Evolutionary conservation across 2,797 vertebrate species (phyloP), one percentile per base, ranked within the genome.

Genomic region (Jordanella pulchra): DNA sequence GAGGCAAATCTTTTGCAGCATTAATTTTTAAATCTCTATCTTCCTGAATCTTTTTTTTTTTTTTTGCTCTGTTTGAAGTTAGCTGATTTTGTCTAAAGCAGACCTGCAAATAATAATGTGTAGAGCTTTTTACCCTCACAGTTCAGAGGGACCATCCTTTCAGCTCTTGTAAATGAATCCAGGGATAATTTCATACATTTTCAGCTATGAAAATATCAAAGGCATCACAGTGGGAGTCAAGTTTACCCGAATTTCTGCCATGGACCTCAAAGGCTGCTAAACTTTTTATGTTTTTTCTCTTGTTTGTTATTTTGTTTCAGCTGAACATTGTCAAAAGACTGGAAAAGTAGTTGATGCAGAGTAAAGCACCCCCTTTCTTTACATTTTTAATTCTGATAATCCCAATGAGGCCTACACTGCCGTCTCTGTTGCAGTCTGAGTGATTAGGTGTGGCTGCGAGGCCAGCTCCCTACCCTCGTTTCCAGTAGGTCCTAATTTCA

Each of bases 381-480:
- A 86, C 85, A 84, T 88, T 83, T 75, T 87, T 87, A 85, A 91
- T 92, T 92, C 87, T 30, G 73, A 71, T 79, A 82, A 76, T 93
- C 93, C 93, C 93, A 72, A 86, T 53, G 80, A 93, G 92, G 86
- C 76, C 55, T 67, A 86, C 67, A 79, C 85, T 83, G 86, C 87
- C 90, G 86, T 90, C 89, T 92, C 87, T 89, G 84, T 91, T 87
- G 85, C 89, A 76, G 90, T 93, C 90, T 92, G 90, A 86, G 89
- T 94, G 93, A 95, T 95, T 94, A 93, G 91, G 90, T 93, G 92
- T 94, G 94, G 94, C 94, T 95, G 93, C 77, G 84, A 93, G 93
- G 90, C 92, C 91, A 91, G 85, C 89, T 84, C 82, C 83, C 90
- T 89, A 75, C 91, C 85, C 86, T 72, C 78, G 53, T 92, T 86